A percentile compares a stretch with the other conserved stretches of the same genome.
These are phyloP conservation scores for Oophaga sylvatica DNA, from an alignment of 2,797 vertebrate genomes.

Conservation along the genomic window DNA sequence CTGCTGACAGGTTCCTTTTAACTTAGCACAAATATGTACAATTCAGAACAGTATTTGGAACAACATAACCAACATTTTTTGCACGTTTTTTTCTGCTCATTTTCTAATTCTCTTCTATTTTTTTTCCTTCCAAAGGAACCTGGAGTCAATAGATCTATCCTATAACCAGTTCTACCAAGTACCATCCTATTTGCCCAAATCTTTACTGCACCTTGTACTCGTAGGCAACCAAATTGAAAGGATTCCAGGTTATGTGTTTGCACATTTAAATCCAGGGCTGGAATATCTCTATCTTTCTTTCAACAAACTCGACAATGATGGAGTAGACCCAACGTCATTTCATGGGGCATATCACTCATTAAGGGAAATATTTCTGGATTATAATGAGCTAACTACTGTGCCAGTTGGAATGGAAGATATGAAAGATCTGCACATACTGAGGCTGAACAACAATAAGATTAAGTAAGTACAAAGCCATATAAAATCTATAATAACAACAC, in stretches of 20 bases:
- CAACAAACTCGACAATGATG: conserved; percentile 87
- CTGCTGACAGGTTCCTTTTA: no score
- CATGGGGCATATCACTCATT: conserved; percentile 86
- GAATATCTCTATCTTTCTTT: conserved; percentile 95
- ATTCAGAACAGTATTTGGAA: not conserved
- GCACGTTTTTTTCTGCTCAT: no score
- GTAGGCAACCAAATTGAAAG: conserved; percentile 93
- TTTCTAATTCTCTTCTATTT: not conserved
- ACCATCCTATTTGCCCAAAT: conserved; percentile 91
- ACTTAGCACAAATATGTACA: not conserved
- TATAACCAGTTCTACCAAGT: conserved; percentile 92
- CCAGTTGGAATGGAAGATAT: conserved; percentile 90
- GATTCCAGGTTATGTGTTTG: conserved; percentile 94
- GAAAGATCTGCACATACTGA: conserved; percentile 87
- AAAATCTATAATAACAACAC: not conserved
- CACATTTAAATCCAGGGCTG: conserved; percentile 91
- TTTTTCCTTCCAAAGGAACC: conserved; percentile 77
- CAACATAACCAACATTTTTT: not conserved
- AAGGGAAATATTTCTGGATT: conserved; percentile 91
- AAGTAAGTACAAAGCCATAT: conserved; percentile 74
- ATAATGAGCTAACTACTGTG: conserved; percentile 86
- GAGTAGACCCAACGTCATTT: conserved; percentile 88
- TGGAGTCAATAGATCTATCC: conserved; percentile 95
- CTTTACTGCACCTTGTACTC: conserved; percentile 88
- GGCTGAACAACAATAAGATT: conserved; percentile 92